Evolutionary conservation across 1,140 invertebrate species (phyloP).

Genomic region (Maconellicoccus hirsutus): DNA sequence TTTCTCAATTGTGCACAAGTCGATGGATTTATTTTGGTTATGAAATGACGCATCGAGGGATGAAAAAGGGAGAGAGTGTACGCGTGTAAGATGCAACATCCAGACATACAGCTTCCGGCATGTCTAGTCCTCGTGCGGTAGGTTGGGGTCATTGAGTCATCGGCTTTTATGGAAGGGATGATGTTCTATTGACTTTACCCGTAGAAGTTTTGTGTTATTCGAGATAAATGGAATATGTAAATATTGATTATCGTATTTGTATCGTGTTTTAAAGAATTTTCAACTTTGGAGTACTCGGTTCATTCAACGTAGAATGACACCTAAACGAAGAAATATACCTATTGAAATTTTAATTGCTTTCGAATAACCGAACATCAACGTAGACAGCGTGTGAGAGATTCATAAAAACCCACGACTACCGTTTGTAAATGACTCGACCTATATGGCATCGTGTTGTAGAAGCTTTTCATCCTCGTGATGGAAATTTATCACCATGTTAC

Average conservation of each 20-base stretch:
- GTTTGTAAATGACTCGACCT: not conserved
- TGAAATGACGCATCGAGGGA: not conserved
- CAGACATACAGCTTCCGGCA: not conserved
- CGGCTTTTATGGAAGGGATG: not conserved
- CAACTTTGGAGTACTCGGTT: too few species aligned
- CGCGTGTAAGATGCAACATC: not conserved
- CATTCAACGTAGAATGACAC: too few species aligned
- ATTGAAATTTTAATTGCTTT: too few species aligned
- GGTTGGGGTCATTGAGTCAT: conserved; percentile 7
- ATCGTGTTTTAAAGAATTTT: too few species aligned
- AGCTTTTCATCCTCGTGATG: not conserved
- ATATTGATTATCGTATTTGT: too few species aligned
- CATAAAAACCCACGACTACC: not conserved
- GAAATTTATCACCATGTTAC: not conserved
- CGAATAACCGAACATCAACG: too few species aligned
- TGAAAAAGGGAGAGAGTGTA: not conserved
- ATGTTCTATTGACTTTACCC: not conserved
- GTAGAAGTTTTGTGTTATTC: too few species aligned
- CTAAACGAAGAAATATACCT: too few species aligned
- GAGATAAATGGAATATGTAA: too few species aligned
- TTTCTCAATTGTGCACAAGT: too few species aligned
- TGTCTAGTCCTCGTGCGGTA: conserved; percentile 6
- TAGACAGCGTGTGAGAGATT: not conserved
- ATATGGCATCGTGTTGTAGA: not conserved
- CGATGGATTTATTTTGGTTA: conserved; percentile 4